phyloP scores from a whole-genome alignment of 2,797 vertebrate species.

The Brachyalestes nurse region DNA sequence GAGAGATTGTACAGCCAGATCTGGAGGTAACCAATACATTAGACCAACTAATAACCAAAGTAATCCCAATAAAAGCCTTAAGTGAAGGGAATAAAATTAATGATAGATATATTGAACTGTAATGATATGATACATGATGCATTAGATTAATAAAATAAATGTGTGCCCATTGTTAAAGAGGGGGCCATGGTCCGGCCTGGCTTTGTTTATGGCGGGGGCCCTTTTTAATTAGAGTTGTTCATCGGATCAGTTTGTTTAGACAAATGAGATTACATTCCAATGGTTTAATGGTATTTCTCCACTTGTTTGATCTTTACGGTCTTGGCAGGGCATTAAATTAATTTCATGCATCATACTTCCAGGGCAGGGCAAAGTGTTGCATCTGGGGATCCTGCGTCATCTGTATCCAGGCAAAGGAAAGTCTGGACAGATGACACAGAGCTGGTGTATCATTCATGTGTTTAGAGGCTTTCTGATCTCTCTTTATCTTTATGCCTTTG shows the following conservation, averaged over 20 bases:
- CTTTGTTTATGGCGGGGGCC: constrained; percentile 92
- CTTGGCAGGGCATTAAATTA: constrained; percentile 93
- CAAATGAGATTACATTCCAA: constrained; percentile 93
- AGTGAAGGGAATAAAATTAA: constrained; percentile 99
- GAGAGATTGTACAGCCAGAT: constrained; percentile 98
- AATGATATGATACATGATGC: constrained; percentile 99
- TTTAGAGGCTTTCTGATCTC: constrained; percentile 62
- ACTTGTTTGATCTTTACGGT: constrained; percentile 98
- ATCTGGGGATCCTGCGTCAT: constrained; percentile 26
- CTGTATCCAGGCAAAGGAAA: constrained; percentile 45
- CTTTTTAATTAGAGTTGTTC: constrained; percentile 98
- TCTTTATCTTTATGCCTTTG: constrained; percentile 64
- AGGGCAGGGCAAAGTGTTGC: constrained; percentile 33
- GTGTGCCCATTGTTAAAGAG: constrained; percentile 88
- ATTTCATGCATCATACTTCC: constrained; percentile 85
- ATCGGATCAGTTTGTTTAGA: constrained; percentile 98
- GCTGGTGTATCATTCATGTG: constrained; percentile 69
- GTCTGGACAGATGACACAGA: constrained; percentile 61
- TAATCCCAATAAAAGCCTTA: constrained; percentile 99
- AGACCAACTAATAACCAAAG: constrained; percentile 99
- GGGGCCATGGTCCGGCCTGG: constrained; percentile 67
- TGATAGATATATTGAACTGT: constrained; percentile 99
- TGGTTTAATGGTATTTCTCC: constrained; percentile 94
- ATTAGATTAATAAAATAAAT: constrained; percentile 99
- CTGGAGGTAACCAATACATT: constrained; percentile 99